Base-by-base conservation (phyloP, 2,888 invertebrate genomes). In the Steinernema carpocapsae region DNA sequence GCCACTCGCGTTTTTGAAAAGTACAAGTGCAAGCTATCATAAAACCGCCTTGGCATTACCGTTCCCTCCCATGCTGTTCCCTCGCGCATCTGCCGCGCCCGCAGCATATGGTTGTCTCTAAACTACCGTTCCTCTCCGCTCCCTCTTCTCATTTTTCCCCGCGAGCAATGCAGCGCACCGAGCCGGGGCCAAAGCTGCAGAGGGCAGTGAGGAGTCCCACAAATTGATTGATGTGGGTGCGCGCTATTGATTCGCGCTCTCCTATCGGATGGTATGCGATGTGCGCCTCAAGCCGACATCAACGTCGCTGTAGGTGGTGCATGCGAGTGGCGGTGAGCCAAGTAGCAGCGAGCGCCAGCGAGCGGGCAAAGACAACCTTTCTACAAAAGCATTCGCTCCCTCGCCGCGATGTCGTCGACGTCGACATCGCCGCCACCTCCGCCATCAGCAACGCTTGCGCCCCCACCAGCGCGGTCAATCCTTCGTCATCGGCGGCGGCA, bases 181-280 rank as follows among this genome's bases (percentile, higher is more conserved):
- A 64, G 32, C 32, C 64, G 32, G 64, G 64, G 64, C 64, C 64
- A 64, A 32, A 64, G 64, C 64, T 32, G 64, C 26, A 64, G 64
- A 64, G 64, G 32, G 64, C 64, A 12, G 29, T 32, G 64, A 64
- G 64, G 64, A 64, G 32, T 64, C 64, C 64, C 24, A 26, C 29
- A 32, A 64, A 64, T 64, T 64, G 64, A 64, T 64, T 32, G 64
- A 64, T 64, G 64, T 29, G 64, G 64, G 64, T 64, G 64, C 64
- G 64, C 64, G 64, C 64, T 64, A 64, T 64, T 64, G 64, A 64
- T 64, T 64, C 64, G 64, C 64, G 64, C 64, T 64, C 64, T 64
- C 64, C 64, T 64, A 64, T 64, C 64, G 64, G 64, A 64, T 64
- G 64, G 64, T 64, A 64, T 64, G 64, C 64, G 64, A 64, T 64